Conservation (phyloP, 2,888 invertebrate species). For the Polia nebulosa region DNA sequence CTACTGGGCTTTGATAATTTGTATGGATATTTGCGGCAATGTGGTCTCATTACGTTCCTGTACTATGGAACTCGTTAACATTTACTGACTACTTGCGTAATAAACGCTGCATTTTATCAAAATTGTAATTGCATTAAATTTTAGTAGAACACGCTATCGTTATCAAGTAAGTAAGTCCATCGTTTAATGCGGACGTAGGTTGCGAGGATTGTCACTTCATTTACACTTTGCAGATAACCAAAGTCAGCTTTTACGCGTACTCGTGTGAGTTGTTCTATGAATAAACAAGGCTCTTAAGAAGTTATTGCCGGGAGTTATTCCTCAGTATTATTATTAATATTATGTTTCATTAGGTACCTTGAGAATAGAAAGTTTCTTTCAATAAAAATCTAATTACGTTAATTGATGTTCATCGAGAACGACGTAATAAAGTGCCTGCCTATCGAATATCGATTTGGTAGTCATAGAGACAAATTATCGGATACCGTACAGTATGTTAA, state of each 20-base stretch:
- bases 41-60: constrained; percentile 75
- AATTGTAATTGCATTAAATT: constrained; percentile 66
- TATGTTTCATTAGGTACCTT: constrained; percentile 56
- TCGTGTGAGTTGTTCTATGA: constrained; percentile 63
- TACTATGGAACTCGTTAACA: constrained; percentile 71
- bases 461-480: constrained; percentile 50
- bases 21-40: constrained; percentile 73
- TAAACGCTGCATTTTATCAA: constrained; percentile 69
- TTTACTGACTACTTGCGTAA: constrained; percentile 74
- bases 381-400: constrained; percentile 57
- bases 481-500: constrained; percentile 51
- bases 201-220: constrained; percentile 80
- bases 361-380: constrained; percentile 51
- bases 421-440: constrained; percentile 37
- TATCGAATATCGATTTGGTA: constrained; percentile 50
- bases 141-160: constrained; percentile 64
- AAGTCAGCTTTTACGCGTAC: constrained; percentile 65
- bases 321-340: constrained; percentile 52
- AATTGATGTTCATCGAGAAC: constrained; percentile 50
- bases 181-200: constrained; percentile 69
- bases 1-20: constrained; percentile 78
- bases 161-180: constrained; percentile 75
- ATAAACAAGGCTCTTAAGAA: constrained; percentile 66
- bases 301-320: constrained; percentile 31
- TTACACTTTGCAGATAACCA: constrained; percentile 78